These are phyloP conservation scores for Hapalemur alaotrensis DNA, from an alignment of 2,797 vertebrate species.

Conservation along the genomic window DNA sequence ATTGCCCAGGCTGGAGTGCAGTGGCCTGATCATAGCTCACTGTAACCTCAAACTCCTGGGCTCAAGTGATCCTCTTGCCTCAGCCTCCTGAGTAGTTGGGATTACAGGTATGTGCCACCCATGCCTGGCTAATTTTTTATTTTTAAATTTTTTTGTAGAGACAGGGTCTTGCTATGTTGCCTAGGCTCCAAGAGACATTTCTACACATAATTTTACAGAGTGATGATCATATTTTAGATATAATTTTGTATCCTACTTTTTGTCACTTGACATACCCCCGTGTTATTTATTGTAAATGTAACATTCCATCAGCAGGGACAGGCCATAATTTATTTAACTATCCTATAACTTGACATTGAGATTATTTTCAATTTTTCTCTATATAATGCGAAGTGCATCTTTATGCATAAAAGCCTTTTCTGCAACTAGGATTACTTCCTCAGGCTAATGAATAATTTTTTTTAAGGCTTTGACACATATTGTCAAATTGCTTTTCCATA, in stretches of 20 bases:
- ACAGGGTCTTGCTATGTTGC: background rate
- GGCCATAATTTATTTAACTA: background rate
- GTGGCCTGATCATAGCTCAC: background rate
- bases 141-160: background rate
- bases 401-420: background rate
- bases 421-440: background rate
- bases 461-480: background rate
- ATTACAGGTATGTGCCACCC: background rate
- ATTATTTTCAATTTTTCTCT: background rate
- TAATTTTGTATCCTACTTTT: background rate
- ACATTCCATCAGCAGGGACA: too few species aligned
- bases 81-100: background rate
- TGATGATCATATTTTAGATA: background rate
- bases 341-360: background rate
- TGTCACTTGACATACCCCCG: background rate
- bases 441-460: background rate
- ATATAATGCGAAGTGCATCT: background rate
- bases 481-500: background rate
- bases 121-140: background rate
- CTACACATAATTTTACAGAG: background rate
- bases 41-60: background rate
- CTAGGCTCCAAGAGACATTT: background rate
- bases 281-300: background rate
- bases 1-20: background rate
- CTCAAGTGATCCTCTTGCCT: background rate